Evolutionary conservation across 2,888 invertebrate species (phyloP), one percentile per base, ranked within the genome.

Genomic region (Eupithecia subfuscata): DNA sequence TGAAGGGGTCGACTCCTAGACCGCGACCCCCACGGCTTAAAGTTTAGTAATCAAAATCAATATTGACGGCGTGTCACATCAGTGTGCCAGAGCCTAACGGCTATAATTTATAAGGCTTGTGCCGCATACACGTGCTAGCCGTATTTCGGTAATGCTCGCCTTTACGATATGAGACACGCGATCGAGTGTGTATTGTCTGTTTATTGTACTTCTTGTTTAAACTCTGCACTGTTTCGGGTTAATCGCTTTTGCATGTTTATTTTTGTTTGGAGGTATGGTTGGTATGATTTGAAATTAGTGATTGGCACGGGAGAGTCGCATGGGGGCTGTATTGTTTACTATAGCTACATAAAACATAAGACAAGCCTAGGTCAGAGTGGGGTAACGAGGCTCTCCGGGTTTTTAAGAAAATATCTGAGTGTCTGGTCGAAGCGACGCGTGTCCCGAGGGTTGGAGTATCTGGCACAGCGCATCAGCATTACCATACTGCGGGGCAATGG

Each of bases 61-160:
- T 64, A 34, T 34, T 67, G 37, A 67, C 70, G 8, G 64, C 74
- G 25, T 43, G n/a, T 45, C 71, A 9, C 45, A 14, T 22, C 67
- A 2, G 69, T 77, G 68, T 77, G 75, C 68, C 56, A 75, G 73
- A 68, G 73, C 77, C 77, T 77, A 77, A 75, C 89, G 84, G 87
- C 87, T 85, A 88, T 92, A 90, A 93, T 92, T 93, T 93, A 93
- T 93, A 84, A 89, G 84, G 84, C 82, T 85, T 87, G 87, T 87
- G 86, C 87, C 85, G 82, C 87, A 89, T 90, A 92, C 92, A 92
- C 91, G 91, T 91, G 91, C 89, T 89, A 87, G 88, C 89, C 88
- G 91, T 90, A 90, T 91, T 91, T 90, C 82, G 90, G 91, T 90
- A 91, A 91, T 91, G 90, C 86, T 84, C 87, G 85, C 84, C 87